Conservation (phyloP, 2,113 vertebrate genomes). For the Trachemys scripta region DNA sequence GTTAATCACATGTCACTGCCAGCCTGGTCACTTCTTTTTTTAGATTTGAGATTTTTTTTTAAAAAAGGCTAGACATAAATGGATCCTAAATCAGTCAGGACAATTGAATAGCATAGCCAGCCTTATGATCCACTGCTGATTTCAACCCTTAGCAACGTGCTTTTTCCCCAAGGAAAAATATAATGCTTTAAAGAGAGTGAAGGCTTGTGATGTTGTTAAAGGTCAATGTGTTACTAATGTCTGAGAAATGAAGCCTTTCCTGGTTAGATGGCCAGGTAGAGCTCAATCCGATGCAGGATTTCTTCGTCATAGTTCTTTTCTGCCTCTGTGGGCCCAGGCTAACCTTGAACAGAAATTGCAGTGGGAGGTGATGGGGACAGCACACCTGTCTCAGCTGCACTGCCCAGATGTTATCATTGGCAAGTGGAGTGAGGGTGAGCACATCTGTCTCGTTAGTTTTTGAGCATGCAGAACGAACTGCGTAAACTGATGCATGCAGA, state of each 20-base stretch:
- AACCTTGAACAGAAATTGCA: background rate
- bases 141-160: slow-evolving; percentile 37
- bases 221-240: slow-evolving; percentile 52
- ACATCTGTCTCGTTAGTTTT: background rate
- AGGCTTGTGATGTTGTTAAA: slow-evolving; percentile 29
- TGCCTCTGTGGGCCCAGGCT: background rate
- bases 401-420: background rate
- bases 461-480: background rate
- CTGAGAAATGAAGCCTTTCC: slow-evolving; percentile 27
- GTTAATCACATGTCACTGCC: slow-evolving; percentile 72
- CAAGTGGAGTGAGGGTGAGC: background rate
- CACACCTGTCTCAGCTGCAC: slow-evolving; percentile 5
- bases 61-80: slow-evolving; percentile 53
- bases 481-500: background rate
- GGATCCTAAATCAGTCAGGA: slow-evolving; percentile 54
- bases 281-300: background rate
- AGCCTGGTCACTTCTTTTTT: slow-evolving; percentile 68
- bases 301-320: background rate
- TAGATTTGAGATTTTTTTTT: slow-evolving; percentile 28
- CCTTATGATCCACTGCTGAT: slow-evolving; percentile 59
- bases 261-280: slow-evolving; percentile 41
- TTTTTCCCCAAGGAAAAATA: slow-evolving; percentile 21
- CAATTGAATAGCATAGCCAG: slow-evolving; percentile 52
- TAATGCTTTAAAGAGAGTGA: slow-evolving; percentile 53
- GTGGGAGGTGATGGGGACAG: background rate